Base-by-base conservation (phyloP, 2,888 invertebrate species). In the Tachina grossa region DNA sequence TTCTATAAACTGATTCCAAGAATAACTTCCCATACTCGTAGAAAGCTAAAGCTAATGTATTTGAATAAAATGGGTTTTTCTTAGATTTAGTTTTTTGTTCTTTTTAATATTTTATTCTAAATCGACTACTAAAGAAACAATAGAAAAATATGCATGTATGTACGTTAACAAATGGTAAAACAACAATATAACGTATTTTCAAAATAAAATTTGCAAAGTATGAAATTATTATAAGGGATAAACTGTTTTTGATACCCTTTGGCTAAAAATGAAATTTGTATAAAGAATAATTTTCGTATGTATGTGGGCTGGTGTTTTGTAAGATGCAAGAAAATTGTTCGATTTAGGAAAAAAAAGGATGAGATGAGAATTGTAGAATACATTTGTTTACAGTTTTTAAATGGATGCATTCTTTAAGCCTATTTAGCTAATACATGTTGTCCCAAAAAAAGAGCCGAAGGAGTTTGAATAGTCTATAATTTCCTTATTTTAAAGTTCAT, bases 181-280 rank as follows among this genome's bases (percentile, higher is more conserved):
- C 57, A 61, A 74, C 72, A 61, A 47, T 74, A 22, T 39, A 16
- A 3, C 13, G 2, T 61, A 11, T 39, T 72, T 65, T 61, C 53
- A 55, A 69, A 61, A 85, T 66, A 61, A 65, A 69, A 57, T 61
- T 49, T 65, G 72, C 57, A 77, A n/a, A 83, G 72, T 75, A 77
- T 66, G 79, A 85, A 87, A 16, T 16, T 87, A 86, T 80, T 85
- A 77, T 84, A 68, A 76, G 53, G 85, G 72, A 88, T 87, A 87
- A 86, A 87, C 87, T 87, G 86, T 87, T 81, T 86, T 84, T 77
- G 84, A 85, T 87, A 87, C 83, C 87, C 88, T 86, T 87, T 75
- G 88, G 87, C 85, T 83, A 85, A 75, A 79, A 59, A 78, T 53
- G 68, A 81, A 66, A 84, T 65, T 79, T 72, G 74, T 82, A 78